Base-by-base conservation (phyloP, 2,888 invertebrate species). In the Penaeus monodon region DNA sequence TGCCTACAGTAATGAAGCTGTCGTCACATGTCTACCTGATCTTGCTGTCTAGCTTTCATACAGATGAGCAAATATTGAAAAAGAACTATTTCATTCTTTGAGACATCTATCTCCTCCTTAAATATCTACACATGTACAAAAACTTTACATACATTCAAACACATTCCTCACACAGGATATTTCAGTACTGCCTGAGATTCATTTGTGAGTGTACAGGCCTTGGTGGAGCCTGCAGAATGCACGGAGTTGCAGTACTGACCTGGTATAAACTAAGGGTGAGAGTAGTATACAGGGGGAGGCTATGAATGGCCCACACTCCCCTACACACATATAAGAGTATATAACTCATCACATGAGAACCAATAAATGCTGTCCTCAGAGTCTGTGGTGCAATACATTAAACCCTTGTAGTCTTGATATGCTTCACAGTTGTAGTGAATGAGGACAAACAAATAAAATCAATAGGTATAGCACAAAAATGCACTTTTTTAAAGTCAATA, bases 51-150 rank as follows among this genome's bases (percentile, higher is more conserved):
- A 88, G 84, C 87, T 88, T 88, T 80, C 87, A 84, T 84, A 83
- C 84, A 80, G 83, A 88, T 88, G 87, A 88, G 87, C 87, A 88
- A 88, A 88, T 88, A 88, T 88, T 88, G 79, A 83, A 88, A 86
- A 86, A 88, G 79, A 84, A 79, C 87, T 88, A 84, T 84, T 74
- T 88, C 70, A 88, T 84, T 88, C 84, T 88, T 84, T 83, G 84
- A 88, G 87, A 88, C 87, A 84, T 80, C 83, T 88, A 84, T 88
- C 84, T 88, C 85, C 70, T 70, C 80, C 87, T 88, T 88, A 88
- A 80, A 29, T 88, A 88, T 88, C 80, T 88, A 88, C 83, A 88
- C 87, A 88, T 88, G 84, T 88, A 88, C 87, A 88, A 88, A 81
- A 84, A 88, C 79, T 84, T 84, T 84, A 88, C 84, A 88, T 88